Evolutionary conservation across 2,113 vertebrate genomes (phyloP).

Genomic region (Dipodomys ordii): DNA sequence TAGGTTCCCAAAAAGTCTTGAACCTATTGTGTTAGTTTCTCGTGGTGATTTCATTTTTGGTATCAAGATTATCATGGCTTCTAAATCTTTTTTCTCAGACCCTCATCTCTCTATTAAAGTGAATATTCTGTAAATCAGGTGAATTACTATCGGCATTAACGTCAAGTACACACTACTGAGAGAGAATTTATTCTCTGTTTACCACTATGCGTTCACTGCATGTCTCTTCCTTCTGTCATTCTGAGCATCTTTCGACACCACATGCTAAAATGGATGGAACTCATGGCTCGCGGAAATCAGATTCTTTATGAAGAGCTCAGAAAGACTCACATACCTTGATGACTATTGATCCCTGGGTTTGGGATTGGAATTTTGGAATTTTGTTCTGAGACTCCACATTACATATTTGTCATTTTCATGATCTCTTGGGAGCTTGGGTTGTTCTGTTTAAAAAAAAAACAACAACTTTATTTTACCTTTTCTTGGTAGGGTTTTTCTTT

Average conservation of each 20-base stretch:
- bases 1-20: conserved; percentile 61
- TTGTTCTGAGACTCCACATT: not conserved
- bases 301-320: conserved; percentile 44
- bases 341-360: conserved; percentile 64
- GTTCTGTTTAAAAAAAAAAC: not conserved
- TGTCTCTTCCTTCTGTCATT: conserved; percentile 75
- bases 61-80: conserved; percentile 76
- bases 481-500: not conserved
- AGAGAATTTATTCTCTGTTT: conserved; percentile 84
- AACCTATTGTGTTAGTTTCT: conserved; percentile 79
- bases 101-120: conserved; percentile 73
- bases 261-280: conserved; percentile 64
- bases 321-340: conserved; percentile 25
- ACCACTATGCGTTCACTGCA: conserved; percentile 79
- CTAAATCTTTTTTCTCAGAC: conserved; percentile 71
- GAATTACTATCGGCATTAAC: conserved; percentile 79
- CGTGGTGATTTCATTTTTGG: conserved; percentile 75
- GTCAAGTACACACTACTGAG: conserved; percentile 87
- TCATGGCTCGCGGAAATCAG: conserved; percentile 58
- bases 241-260: conserved; percentile 61
- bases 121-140: conserved; percentile 80
- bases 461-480: conserved; percentile 12
- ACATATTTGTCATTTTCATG: conserved; percentile 44
- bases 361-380: not conserved
- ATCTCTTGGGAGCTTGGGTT: not conserved